Evolutionary conservation across 2,888 invertebrate species (phyloP), one percentile per base, ranked within the genome.

Genomic region (Rhamnusium bicolor): DNA sequence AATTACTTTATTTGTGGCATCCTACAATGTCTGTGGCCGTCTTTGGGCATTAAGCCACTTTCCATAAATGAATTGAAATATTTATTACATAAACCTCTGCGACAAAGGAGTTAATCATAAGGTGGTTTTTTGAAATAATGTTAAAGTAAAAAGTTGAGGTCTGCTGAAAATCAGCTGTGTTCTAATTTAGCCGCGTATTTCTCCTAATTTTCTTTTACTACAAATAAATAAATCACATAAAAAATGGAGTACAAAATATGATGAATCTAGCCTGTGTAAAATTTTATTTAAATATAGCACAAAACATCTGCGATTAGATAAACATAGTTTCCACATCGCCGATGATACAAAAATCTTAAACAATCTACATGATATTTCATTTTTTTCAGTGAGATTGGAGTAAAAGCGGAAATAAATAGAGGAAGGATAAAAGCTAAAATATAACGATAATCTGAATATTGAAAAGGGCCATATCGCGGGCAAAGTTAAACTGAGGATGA

Each of bases 351-450:
- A 56, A 5, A n/a, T 7, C 56, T n/a, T 24, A 58, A 27, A 58
- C 18, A 29, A 58, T 58, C 16, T 32, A 21, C 29, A 58, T 58
- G 16, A 32, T 16, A 32, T 32, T 58, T 16, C 32, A 32, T 14
- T 58, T 58, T 58, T 8, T 16, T 7, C 14, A 10, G n/a, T 29
- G 58, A 32, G 27, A 58, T 58, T 58, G 29, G 47, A 24, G 46
- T 18, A 46, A 61, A n/a, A 7, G 21, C 0, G 27, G 51, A 29
- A 18, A 27, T 24, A 27, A 63, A 49, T 19, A 12, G 16, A 8
- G 24, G 18, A 63, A 16, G 29, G 27, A 63, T 63, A 49, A 63
- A 8, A 51, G 63, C 63, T 24, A n/a, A 63, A 40, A n/a, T n/a
- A n/a, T n/a, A n/a, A 40, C 24, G 53, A 51, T 19, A 51, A 53